Evolutionary conservation across 2,113 vertebrate genomes (phyloP), one percentile per base, ranked within the genome.

Genomic region (Dasyornis broadbenti): DNA sequence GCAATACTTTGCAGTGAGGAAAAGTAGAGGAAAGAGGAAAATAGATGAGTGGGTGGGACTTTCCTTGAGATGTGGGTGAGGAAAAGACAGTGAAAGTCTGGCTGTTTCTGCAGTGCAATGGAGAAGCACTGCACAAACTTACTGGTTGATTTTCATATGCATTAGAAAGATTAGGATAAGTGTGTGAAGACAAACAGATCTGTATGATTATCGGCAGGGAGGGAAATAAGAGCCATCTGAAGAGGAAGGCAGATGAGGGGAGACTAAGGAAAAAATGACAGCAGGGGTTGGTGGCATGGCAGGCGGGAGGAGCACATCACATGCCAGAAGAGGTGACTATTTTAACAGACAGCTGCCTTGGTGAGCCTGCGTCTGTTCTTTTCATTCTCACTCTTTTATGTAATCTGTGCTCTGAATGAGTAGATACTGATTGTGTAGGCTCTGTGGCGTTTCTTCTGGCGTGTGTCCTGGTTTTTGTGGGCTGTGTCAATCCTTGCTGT

Each of bases 321-420:
- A n/a, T 89, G 52, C 21, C 35, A 23, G 37, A 39, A 69, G 60
- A 84, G 44, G 23, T 73, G 44, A 14, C 65, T 68, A 26, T 75
- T 39, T 91, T 81, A 81, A 57, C 39, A 86, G 82, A 47, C 44
- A 87, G 33, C 53, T 92, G 44, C 72, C 57, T 82, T 63, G 60
- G 31, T 70, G 40, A 89, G 56, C 50, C 59, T 50, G 90, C 22
- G 13, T 66, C 54, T 65, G 72, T 83, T 94, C 20, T 26, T 85
- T 72, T 82, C 15, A 21, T 91, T 76, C 37, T 89, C 22, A 13
- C 23, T 95, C 16, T 37, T 88, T 93, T 85, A 73, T n/a, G 13
- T 72, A 80, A 71, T 76, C 33, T 60, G 57, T 83, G 54, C 75
- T 95, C 72, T 93, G 82, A 96, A 92, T 92, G 73, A 76, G 54